These are phyloP conservation scores for Murina feae DNA, from an alignment of 2,113 vertebrate genomes.

Conservation along the genomic window DNA sequence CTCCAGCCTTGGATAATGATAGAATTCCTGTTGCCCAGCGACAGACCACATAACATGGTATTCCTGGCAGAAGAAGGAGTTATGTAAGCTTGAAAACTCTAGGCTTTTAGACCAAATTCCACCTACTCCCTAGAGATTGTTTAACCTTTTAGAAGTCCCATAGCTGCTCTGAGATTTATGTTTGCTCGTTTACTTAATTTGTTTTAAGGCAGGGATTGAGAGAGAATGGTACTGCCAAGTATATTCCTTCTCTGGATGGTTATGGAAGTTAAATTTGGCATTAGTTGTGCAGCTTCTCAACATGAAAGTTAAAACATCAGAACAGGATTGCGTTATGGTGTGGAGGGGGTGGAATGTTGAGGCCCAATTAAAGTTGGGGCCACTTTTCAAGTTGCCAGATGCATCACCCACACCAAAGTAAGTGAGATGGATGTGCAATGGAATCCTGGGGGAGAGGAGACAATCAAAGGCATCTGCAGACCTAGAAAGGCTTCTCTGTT, in stretches of 20 bases:
- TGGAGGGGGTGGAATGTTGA: neutral
- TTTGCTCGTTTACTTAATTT: neutral
- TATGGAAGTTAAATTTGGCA: slow-evolving; percentile 34
- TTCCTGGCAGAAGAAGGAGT: neutral
- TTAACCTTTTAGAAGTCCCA: neutral
- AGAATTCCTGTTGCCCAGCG: neutral
- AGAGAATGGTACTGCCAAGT: neutral
- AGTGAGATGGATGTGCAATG: neutral
- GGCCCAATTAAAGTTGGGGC: neutral
- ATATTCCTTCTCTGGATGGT: neutral
- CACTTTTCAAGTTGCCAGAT: slow-evolving; percentile 30
- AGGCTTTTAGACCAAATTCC: neutral
- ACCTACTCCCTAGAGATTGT: neutral
- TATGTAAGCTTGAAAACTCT: neutral
- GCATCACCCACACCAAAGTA: neutral
- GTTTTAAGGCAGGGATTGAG: neutral
- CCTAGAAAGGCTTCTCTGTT: slow-evolving; percentile 39
- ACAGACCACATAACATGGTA: neutral
- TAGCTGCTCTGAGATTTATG: slow-evolving; percentile 28
- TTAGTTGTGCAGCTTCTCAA: neutral
- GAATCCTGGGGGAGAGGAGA: slow-evolving; percentile 5
- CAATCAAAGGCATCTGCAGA: slow-evolving; percentile 44
- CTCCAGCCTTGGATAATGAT: neutral
- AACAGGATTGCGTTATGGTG: neutral
- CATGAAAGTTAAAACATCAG: slow-evolving; percentile 17